phyloP scores from a whole-genome alignment of 2,113 vertebrate genomes.

The Pachypanchax playfairii region DNA sequence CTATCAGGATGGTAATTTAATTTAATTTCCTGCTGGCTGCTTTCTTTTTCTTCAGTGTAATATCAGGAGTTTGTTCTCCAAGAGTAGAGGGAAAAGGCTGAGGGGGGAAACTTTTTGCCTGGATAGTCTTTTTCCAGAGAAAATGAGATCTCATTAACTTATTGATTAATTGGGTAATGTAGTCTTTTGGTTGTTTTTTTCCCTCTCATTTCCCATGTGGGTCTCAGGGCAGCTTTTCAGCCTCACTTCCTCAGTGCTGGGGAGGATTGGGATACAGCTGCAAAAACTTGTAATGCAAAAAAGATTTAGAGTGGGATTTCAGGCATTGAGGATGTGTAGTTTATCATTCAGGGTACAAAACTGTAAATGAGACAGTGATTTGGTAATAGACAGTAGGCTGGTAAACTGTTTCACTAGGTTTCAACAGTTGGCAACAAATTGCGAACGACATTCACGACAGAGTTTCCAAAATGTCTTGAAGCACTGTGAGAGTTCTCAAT shows the following conservation, averaged over 20 bases:
- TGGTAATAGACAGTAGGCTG: neutral
- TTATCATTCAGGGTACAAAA: neutral
- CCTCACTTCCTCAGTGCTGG: slow-evolving; percentile 39
- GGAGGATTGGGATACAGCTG: slow-evolving; percentile 47
- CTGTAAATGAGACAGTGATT: neutral
- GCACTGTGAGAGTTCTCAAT: too few relatives aligned
- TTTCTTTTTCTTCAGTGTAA: slow-evolving; percentile 75
- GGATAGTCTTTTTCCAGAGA: slow-evolving; percentile 73
- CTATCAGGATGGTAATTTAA: slow-evolving; percentile 80
- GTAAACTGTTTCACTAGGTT: too few relatives aligned
- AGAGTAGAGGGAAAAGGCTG: slow-evolving; percentile 46
- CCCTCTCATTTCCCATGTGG: slow-evolving; percentile 50
- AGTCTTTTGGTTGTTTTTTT: slow-evolving; percentile 70
- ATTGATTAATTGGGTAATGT: slow-evolving; percentile 81
- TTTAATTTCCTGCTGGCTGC: slow-evolving; percentile 79
- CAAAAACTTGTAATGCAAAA: slow-evolving; percentile 30
- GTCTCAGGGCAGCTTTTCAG: slow-evolving; percentile 65
- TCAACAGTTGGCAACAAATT: too few relatives aligned
- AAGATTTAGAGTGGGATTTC: slow-evolving; percentile 1
- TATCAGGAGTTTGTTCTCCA: slow-evolving; percentile 64
- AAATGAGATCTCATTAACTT: slow-evolving; percentile 82
- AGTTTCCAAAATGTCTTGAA: too few relatives aligned
- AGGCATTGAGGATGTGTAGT: neutral
- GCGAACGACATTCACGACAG: too few relatives aligned
- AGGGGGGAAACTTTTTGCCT: slow-evolving; percentile 64